Conservation (phyloP, 92 coral and sea anemone genomes). For the Zoanthus solanderi region DNA sequence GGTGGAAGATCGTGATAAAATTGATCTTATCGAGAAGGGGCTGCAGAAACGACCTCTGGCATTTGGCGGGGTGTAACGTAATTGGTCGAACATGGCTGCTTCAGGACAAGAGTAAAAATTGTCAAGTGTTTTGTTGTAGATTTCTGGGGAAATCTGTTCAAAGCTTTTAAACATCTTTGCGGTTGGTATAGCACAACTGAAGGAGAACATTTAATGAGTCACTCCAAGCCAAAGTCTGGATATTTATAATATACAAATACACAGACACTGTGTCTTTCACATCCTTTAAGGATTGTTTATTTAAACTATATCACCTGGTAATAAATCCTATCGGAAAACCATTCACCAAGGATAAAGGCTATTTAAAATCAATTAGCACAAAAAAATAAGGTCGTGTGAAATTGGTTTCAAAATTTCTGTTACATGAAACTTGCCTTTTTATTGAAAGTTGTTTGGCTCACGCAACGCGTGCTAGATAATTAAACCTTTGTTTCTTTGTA, state of each 20-base stretch:
- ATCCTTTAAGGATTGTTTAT: constrained; percentile 9
- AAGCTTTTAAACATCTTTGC: constrained; percentile 13
- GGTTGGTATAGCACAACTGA: not conserved
- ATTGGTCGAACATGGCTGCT: constrained; percentile 4
- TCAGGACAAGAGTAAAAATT: constrained; percentile 12
- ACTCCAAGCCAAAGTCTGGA: not conserved
- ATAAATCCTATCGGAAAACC: constrained; percentile 30
- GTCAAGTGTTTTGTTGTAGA: not conserved
- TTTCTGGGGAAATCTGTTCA: constrained; percentile 15
- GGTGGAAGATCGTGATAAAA: constrained; percentile 31
- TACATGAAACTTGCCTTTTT: not conserved
- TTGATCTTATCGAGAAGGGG: constrained; percentile 44
- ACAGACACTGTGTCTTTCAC: constrained; percentile 1
- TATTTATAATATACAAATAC: not conserved
- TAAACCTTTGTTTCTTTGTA: constrained; percentile 3
- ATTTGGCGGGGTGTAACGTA: not conserved
- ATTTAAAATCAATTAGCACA: constrained; percentile 46
- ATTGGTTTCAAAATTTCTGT: constrained; percentile 29
- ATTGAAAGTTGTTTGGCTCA: constrained; percentile 4
- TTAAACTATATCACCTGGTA: constrained; percentile 24
- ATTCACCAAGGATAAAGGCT: constrained; percentile 32
- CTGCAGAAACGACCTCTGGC: constrained; percentile 22
- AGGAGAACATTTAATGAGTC: not conserved
- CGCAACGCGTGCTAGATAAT: constrained; percentile 13
- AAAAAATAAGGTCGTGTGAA: constrained; percentile 28